Percentiles rank a stretch among this genome's conserved stretches.
Conservation (phyloP, 1,140 invertebrate genomes). For the Tetraneura akinire region DNA sequence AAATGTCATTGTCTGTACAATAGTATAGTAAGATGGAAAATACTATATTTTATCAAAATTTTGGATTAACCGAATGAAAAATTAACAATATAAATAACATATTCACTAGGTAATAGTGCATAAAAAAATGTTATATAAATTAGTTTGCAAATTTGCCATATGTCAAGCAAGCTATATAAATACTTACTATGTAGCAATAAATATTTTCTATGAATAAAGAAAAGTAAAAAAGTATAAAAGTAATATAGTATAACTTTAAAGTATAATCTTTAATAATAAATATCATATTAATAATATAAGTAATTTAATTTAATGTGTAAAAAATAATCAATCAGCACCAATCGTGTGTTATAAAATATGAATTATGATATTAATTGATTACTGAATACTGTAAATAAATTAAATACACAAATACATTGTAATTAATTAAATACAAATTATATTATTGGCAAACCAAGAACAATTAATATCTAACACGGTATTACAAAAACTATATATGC, state of each 20-base stretch:
- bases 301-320: too few species aligned
- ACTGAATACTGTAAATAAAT: too few species aligned
- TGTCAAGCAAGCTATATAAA: neutral
- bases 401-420: neutral
- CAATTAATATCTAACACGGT: too few species aligned
- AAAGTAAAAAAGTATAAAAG: neutral
- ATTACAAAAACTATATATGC: too few species aligned
- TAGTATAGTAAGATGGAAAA: neutral
- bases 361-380: too few species aligned
- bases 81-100: slow-evolving; percentile 2
- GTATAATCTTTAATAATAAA: slow-evolving; percentile 1
- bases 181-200: neutral
- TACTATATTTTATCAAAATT: neutral
- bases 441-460: too few species aligned
- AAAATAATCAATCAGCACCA: too few species aligned
- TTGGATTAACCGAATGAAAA: neutral
- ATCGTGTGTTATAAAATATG: too few species aligned
- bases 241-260: too few species aligned
- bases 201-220: neutral
- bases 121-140: slow-evolving; percentile 9
- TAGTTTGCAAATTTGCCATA: slow-evolving; percentile 6
- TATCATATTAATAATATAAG: neutral
- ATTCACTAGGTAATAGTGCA: neutral
- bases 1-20: neutral
- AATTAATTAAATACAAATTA: too few species aligned